Conservation (phyloP, 2,888 invertebrate species). For the Loripinus fragilis region DNA sequence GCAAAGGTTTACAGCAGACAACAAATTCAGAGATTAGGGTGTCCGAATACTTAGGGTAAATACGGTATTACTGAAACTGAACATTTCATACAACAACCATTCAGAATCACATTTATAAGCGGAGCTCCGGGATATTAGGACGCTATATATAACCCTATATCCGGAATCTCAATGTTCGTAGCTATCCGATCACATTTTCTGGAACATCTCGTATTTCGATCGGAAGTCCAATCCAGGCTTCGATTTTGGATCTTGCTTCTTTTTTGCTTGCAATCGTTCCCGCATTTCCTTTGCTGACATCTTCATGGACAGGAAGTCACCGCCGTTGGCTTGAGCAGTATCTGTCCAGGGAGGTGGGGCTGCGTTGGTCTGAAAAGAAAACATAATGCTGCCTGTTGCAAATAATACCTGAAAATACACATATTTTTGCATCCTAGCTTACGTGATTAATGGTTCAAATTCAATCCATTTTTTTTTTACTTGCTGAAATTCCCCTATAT, state of each 20-base stretch:
- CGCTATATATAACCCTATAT: too few species aligned
- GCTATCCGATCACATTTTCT: slow-evolving; percentile 59
- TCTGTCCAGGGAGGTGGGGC: slow-evolving; percentile 8
- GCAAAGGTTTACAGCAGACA: too few species aligned
- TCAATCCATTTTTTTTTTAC: too few species aligned
- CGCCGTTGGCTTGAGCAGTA: slow-evolving; percentile 58
- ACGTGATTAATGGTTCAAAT: too few species aligned
- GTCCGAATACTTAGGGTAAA: too few species aligned
- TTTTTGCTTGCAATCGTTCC: slow-evolving; percentile 66
- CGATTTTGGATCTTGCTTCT: slow-evolving; percentile 71
- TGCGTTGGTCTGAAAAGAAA: slow-evolving; percentile 6
- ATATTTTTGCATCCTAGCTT: not conserved
- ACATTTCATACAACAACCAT: not conserved
- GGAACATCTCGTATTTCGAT: slow-evolving; percentile 64
- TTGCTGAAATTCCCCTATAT: too few species aligned
- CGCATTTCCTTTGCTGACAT: slow-evolving; percentile 75
- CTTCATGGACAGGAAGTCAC: slow-evolving; percentile 49
- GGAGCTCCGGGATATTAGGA: too few species aligned
- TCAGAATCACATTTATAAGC: slow-evolving; percentile 1
- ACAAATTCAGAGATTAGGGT: too few species aligned
- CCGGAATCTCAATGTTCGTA: too few species aligned
- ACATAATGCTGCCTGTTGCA: not conserved
- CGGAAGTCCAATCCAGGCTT: slow-evolving; percentile 61
- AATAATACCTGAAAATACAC: not conserved
- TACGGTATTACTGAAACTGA: too few species aligned